phyloP scores from a whole-genome alignment of 2,113 vertebrate species.

The Dasypus novemcinctus region DNA sequence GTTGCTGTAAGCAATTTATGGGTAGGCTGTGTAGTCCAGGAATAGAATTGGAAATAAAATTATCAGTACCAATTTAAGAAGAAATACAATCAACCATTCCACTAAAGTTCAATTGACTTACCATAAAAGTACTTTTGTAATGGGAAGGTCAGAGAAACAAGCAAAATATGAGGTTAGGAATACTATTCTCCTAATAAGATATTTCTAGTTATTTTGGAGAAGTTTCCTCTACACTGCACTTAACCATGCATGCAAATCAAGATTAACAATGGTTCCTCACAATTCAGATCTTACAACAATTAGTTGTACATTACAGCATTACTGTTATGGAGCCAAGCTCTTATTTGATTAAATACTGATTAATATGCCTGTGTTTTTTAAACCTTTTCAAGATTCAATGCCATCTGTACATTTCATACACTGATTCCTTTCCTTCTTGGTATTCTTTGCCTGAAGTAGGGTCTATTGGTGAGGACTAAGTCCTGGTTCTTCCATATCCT shows the following conservation, averaged over 20 bases:
- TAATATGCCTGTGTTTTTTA: neutral
- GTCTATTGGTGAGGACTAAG: neutral
- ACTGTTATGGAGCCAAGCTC: neutral
- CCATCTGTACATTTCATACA: neutral
- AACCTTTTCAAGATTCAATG: neutral
- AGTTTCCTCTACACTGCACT: neutral
- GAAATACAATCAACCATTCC: neutral
- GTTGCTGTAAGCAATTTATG: neutral
- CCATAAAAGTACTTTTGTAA: neutral
- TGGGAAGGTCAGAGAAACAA: neutral
- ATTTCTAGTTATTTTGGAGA: neutral
- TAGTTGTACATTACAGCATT: neutral
- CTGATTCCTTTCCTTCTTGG: neutral
- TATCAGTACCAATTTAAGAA: neutral
- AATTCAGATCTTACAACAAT: neutral
- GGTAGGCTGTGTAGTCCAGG: neutral
- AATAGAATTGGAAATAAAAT: neutral
- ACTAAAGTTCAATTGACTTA: neutral
- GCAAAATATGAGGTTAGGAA: neutral
- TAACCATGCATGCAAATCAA: neutral
- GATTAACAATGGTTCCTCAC: neutral
- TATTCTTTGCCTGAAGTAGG: neutral
- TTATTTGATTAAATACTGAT: slow-evolving; percentile 19
- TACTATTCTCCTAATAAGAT: neutral
- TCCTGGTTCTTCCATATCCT: neutral